phyloP scores from a whole-genome alignment of 2,113 vertebrate species.

The Spea multiplicata region DNA sequence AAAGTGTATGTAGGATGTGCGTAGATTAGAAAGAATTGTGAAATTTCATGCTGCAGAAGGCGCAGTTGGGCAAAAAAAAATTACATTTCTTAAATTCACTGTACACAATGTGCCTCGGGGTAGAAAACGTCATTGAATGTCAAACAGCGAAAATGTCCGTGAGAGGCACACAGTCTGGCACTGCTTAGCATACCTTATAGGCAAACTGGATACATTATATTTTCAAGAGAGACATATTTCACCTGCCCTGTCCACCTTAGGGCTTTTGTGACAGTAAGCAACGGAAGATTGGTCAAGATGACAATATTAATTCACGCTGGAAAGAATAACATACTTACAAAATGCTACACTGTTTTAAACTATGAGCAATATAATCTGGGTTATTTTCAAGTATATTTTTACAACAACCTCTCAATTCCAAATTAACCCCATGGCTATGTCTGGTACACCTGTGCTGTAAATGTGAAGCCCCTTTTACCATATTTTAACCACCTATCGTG shows the following conservation, averaged over 20 bases:
- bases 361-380: no score
- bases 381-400: no score
- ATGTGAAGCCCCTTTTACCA: no score
- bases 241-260: conserved; percentile 1
- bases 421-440: no score
- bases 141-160: conserved; percentile 31
- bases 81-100: conserved; percentile 37
- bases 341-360: neutral
- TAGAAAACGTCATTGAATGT: conserved; percentile 43
- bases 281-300: conserved; percentile 4
- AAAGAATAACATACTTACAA: conserved; percentile 10
- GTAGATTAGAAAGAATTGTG: conserved; percentile 40
- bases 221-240: conserved; percentile 31
- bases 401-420: no score
- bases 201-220: conserved; percentile 21
- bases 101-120: conserved; percentile 39
- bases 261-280: conserved; percentile 11
- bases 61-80: conserved; percentile 4
- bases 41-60: conserved; percentile 41
- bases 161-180: conserved; percentile 7
- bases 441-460: no score
- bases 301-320: neutral
- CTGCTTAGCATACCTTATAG: conserved; percentile 35
- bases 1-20: conserved; percentile 39
- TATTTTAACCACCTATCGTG: no score